Evolutionary conservation across 2,113 vertebrate genomes (phyloP).

Genomic region (Albula glossodonta): DNA sequence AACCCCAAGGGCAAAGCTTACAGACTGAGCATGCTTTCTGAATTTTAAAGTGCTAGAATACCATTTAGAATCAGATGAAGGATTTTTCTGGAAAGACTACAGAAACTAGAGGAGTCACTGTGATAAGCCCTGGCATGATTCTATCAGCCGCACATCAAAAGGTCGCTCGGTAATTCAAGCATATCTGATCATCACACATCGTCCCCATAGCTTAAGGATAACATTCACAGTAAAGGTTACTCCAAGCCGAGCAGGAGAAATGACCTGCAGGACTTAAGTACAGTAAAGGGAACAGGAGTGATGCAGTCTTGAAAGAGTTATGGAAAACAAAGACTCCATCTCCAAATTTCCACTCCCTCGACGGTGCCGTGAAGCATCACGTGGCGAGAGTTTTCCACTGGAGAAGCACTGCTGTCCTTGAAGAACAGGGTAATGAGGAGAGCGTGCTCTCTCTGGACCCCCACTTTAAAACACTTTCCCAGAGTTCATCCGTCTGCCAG

Average conservation of each 20-base stretch:
- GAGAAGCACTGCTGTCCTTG: constrained; percentile 24
- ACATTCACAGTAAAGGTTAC: neutral
- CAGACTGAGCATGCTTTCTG: neutral
- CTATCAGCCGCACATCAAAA: neutral
- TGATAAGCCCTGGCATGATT: neutral
- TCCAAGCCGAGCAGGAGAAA: neutral
- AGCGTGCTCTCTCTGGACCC: constrained; percentile 57
- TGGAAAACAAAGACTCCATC: neutral
- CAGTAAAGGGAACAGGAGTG: neutral
- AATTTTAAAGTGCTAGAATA: neutral
- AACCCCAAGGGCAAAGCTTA: neutral
- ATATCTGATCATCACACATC: neutral
- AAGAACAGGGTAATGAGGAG: constrained; percentile 55
- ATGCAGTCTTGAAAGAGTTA: neutral
- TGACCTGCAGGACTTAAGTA: neutral
- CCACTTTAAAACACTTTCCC: constrained; percentile 41
- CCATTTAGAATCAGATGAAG: neutral
- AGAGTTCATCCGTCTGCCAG: constrained; percentile 52
- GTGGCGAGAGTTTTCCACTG: constrained; percentile 36
- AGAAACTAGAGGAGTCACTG: neutral
- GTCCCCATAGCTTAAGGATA: neutral
- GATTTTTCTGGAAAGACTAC: neutral
- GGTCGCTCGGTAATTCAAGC: neutral
- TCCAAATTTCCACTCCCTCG: neutral
- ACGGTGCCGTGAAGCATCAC: neutral